A percentile compares a stretch with the other conserved stretches of the same genome.
phyloP scores from a whole-genome alignment of 2,888 invertebrate species.

The Agriotes lineatus region DNA sequence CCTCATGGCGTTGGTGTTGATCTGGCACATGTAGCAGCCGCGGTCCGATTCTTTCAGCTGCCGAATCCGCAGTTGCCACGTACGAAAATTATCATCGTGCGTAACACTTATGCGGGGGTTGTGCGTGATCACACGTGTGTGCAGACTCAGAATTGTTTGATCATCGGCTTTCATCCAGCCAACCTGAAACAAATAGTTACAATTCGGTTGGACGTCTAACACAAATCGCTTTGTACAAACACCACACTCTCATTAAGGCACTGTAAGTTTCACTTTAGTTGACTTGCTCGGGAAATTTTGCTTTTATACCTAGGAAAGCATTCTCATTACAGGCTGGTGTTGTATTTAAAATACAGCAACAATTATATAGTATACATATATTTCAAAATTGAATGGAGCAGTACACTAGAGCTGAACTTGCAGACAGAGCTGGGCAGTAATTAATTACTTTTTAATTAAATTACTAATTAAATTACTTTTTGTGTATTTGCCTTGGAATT shows the following conservation, averaged over 20 bases:
- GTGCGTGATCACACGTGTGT: conserved; percentile 81
- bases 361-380: no score
- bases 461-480: no score
- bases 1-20: conserved; percentile 83
- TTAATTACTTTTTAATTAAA: no score
- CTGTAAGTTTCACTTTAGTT: no score
- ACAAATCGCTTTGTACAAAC: neutral
- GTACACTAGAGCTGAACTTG: no score
- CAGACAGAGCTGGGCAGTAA: no score
- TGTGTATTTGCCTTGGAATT: no score
- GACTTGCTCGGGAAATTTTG: no score
- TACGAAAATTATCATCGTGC: conserved; percentile 78
- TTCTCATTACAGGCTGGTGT: no score
- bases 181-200: conserved; percentile 68
- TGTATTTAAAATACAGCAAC: no score
- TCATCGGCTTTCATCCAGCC: conserved; percentile 83
- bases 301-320: no score
- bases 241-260: neutral
- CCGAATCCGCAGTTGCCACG: conserved; percentile 81
- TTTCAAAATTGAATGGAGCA: no score
- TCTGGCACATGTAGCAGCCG: conserved; percentile 86
- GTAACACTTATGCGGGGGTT: conserved; percentile 78
- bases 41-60: conserved; percentile 80
- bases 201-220: neutral
- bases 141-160: conserved; percentile 80